Conservation (phyloP, 2,888 invertebrate genomes). For the Piscicola geometra region DNA sequence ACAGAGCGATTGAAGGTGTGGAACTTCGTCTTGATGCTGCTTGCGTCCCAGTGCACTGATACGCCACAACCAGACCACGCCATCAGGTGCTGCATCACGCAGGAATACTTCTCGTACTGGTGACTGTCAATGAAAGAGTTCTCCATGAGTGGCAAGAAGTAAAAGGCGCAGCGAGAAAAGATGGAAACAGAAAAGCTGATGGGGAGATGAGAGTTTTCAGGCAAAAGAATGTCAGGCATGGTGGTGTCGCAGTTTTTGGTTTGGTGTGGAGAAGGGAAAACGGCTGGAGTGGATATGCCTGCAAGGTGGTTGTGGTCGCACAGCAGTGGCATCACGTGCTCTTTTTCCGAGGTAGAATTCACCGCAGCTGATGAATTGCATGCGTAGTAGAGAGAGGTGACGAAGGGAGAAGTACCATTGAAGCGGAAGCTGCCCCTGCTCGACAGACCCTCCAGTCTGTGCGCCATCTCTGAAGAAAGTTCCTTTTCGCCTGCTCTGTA, state of each 20-base stretch:
- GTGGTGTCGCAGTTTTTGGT: neutral
- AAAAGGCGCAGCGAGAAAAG: neutral
- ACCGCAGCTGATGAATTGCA: neutral
- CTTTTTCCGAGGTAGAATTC: neutral
- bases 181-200: neutral
- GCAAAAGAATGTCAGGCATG: neutral
- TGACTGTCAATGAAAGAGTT: neutral
- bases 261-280: neutral
- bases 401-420: too few relatives aligned
- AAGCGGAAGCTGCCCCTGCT: neutral
- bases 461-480: neutral
- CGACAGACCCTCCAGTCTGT: neutral
- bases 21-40: too few relatives aligned
- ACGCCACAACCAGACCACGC: neutral
- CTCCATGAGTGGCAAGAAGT: neutral
- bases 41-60: neutral
- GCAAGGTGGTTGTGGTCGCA: neutral
- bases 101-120: neutral
- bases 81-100: neutral
- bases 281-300: neutral
- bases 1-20: too few relatives aligned
- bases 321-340: neutral
- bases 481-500: neutral
- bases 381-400: neutral
- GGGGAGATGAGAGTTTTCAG: neutral